Evolutionary conservation across 2,888 invertebrate genomes (phyloP), one percentile per base, ranked within the genome.

Genomic region (Tetragonisca angustula): DNA sequence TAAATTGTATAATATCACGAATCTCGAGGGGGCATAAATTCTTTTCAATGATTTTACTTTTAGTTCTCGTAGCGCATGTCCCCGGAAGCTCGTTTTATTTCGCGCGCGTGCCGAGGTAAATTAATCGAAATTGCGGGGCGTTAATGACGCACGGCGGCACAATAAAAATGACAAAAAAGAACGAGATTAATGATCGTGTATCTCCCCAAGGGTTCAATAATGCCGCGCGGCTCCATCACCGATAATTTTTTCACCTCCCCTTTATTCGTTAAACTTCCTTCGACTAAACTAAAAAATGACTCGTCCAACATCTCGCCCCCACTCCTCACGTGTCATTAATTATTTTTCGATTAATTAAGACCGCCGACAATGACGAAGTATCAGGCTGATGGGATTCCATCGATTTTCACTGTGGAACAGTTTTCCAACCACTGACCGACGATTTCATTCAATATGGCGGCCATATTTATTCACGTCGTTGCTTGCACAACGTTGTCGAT

Each of bases 121-220:
- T 81, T 81, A 80, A 72, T 81, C 24, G 81, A 70, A 19, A 65
- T 27, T 19, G 50, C 21, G 32, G n/a, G n/a, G n/a, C 54, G 36
- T 52, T 72, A 67, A 72, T 61, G 65, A 81, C 72, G 59, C 52
- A 54, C 67, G 43, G 9, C 11, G 24, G 21, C 64, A 6, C 15
- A 32, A 49, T 52, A 9, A 32, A n/a, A 49, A 56, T 56, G 13
- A 17, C 6, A 6, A 43, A 32, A 24, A 21, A 64, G 24, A 64
- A 59, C 27, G 24, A 70, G 70, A 79, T 70, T 79, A 71, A 71
- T 59, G 80, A 70, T n/a, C 21, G 9, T 19, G 36, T 27, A 59
- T 11, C 64, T 61, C 2, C 24, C 9, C 61, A 19, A 27, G 3
- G 9, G 21, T 2, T 21, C 21, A 56, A 81, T n/a, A 69, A n/a